These are phyloP conservation scores for Cheilosia vernalis DNA, from an alignment of 2,888 invertebrate species.

Conservation along the genomic window DNA sequence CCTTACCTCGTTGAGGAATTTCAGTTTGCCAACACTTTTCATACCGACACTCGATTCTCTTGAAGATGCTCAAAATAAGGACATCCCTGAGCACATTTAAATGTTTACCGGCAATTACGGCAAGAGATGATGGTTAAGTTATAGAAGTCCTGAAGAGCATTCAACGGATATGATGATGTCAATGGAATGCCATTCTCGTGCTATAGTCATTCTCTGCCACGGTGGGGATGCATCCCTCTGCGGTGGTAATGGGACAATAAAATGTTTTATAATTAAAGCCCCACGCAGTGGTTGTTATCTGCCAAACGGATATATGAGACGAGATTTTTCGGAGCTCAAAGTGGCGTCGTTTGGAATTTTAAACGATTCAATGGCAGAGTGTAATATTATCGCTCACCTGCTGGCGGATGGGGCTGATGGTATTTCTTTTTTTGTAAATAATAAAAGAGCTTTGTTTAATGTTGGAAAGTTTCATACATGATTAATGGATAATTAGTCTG, in stretches of 20 bases:
- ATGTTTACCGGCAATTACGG: constrained; percentile 64
- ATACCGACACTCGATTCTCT: constrained; percentile 24
- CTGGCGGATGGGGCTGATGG: background rate
- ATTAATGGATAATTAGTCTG: constrained; percentile 36
- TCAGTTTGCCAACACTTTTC: constrained; percentile 39
- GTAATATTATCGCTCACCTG: constrained; percentile 9
- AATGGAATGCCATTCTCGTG: constrained; percentile 52
- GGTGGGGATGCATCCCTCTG: background rate
- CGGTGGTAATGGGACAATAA: constrained; percentile 42
- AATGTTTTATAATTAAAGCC: constrained; percentile 54
- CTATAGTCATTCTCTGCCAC: background rate
- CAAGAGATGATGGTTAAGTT: constrained; percentile 58
- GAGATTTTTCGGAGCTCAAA: constrained; percentile 49
- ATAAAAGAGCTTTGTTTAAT: constrained; percentile 3
- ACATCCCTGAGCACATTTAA: constrained; percentile 41
- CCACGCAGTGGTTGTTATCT: constrained; percentile 11
- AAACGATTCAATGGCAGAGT: constrained; percentile 16
- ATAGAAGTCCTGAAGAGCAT: constrained; percentile 46
- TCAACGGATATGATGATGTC: constrained; percentile 52
- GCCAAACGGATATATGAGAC: constrained; percentile 24
- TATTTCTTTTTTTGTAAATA: constrained; percentile 17
- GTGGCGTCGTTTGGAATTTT: constrained; percentile 46
- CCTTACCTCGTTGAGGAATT: constrained; percentile 43
- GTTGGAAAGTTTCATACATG: constrained; percentile 29
- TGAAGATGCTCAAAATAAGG: constrained; percentile 25